A percentile compares a stretch with the other conserved stretches of the same genome.
These are phyloP conservation scores for Poecilia wingei DNA, from an alignment of 2,797 vertebrate species.

Conservation along the genomic window DNA sequence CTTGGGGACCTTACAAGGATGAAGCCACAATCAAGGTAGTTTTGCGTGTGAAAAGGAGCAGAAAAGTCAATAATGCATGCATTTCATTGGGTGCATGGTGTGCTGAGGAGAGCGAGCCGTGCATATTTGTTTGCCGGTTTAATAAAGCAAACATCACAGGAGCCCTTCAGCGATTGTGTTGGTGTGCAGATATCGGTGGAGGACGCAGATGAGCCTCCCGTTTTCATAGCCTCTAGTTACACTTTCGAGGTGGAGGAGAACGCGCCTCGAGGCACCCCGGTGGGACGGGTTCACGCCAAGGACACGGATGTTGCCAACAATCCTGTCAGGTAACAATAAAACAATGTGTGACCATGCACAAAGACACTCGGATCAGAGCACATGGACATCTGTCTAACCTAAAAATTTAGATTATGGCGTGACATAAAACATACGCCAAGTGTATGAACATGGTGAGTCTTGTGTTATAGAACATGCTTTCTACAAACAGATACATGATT, in stretches of 20 bases:
- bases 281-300: constrained; percentile 95
- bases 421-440: background rate
- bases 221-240: constrained; percentile 88
- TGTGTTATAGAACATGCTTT: background rate
- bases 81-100: background rate
- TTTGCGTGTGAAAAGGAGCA: background rate
- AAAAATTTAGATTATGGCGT: background rate
- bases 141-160: background rate
- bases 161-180: background rate
- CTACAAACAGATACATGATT: constrained; percentile 89
- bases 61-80: background rate
- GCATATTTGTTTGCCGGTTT: background rate
- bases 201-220: constrained; percentile 93
- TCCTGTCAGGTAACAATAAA: constrained; percentile 85
- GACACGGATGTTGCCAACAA: constrained; percentile 93
- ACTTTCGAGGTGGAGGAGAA: constrained; percentile 95
- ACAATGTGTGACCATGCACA: background rate
- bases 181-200: constrained; percentile 82
- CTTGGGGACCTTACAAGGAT: constrained; percentile 95
- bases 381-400: background rate
- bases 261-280: constrained; percentile 86
- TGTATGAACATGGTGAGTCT: background rate
- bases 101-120: background rate
- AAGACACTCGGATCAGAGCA: background rate
- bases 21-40: constrained; percentile 92